A percentile compares a stretch with the other conserved stretches of the same genome.
phyloP scores from a whole-genome alignment of 2,888 invertebrate species.

The Papilio elwesi region DNA sequence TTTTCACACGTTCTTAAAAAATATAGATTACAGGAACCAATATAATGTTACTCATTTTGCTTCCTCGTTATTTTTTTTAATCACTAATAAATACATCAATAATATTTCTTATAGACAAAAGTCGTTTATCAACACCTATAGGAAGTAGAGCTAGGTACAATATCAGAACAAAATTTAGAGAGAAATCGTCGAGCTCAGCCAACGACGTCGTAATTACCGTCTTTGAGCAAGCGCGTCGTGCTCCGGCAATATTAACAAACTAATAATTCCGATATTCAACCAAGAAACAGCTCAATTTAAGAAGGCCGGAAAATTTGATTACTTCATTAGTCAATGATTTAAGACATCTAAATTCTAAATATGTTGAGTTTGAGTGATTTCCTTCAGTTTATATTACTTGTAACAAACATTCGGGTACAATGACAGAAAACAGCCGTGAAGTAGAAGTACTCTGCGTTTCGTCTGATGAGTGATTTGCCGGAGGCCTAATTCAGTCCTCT shows the following conservation, averaged over 20 bases:
- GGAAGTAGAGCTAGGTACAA: background rate
- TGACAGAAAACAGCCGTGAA: too few species aligned
- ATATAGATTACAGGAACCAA: too few species aligned
- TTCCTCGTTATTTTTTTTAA: too few species aligned
- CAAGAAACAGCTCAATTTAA: slow-evolving; percentile 6
- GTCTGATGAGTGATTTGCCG: too few species aligned
- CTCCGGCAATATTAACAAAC: slow-evolving; percentile 21
- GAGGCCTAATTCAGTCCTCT: too few species aligned
- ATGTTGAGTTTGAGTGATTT: background rate
- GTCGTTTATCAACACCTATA: background rate
- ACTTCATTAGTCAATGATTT: slow-evolving; percentile 5
- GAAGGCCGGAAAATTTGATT: slow-evolving; percentile 19
- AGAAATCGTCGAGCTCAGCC: slow-evolving; percentile 20
- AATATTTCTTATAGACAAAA: background rate
- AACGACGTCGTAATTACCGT: slow-evolving; percentile 26
- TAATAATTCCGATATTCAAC: slow-evolving; percentile 21
- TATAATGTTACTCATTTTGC: too few species aligned
- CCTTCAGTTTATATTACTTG: too few species aligned
- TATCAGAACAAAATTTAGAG: slow-evolving; percentile 12
- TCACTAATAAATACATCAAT: too few species aligned
- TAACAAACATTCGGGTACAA: too few species aligned
- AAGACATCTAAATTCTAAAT: slow-evolving; percentile 11
- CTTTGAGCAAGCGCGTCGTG: slow-evolving; percentile 19
- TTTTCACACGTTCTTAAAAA: too few species aligned
- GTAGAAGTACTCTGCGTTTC: too few species aligned